A percentile compares a stretch with the other conserved stretches of the same genome.
Evolutionary conservation across 2,797 vertebrate genomes (phyloP).

Genomic region (Craterocephalus amniculus): DNA sequence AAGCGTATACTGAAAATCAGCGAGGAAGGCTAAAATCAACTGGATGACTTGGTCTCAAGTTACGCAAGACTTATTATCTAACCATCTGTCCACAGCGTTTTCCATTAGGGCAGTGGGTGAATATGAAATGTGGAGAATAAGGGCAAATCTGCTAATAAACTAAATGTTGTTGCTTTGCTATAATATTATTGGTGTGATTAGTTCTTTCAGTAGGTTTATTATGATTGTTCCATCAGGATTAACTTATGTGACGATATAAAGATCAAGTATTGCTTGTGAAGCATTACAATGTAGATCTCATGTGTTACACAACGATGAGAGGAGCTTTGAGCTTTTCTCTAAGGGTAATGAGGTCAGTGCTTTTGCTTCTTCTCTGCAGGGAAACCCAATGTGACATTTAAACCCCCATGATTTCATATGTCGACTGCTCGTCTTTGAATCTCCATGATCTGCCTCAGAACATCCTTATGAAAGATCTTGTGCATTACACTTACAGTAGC

Average conservation of each 20-base stretch:
- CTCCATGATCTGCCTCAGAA: neutral
- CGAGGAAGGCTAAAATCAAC: neutral
- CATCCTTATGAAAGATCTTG: neutral
- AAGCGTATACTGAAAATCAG: conserved; percentile 5
- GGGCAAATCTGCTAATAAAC: neutral
- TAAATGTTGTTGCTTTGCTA: no score
- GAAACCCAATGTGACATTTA: no score
- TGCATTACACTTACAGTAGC: no score
- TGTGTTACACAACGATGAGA: neutral
- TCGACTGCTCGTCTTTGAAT: neutral
- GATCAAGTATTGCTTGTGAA: no score
- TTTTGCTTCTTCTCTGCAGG: no score
- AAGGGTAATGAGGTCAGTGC: no score
- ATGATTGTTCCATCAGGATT: neutral
- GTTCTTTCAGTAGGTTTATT: neutral
- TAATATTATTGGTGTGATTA: conserved; percentile 13
- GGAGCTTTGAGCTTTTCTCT: no score
- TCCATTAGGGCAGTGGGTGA: conserved; percentile 42
- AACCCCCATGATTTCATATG: neutral
- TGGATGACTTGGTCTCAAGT: conserved; percentile 33
- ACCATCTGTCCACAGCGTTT: conserved; percentile 20
- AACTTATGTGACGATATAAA: neutral
- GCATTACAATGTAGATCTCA: neutral
- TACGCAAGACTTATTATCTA: conserved; percentile 45
- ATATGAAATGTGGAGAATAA: conserved; percentile 47